Base-by-base conservation (phyloP, 2,797 vertebrate species). In the Thamnophis elegans region DNA sequence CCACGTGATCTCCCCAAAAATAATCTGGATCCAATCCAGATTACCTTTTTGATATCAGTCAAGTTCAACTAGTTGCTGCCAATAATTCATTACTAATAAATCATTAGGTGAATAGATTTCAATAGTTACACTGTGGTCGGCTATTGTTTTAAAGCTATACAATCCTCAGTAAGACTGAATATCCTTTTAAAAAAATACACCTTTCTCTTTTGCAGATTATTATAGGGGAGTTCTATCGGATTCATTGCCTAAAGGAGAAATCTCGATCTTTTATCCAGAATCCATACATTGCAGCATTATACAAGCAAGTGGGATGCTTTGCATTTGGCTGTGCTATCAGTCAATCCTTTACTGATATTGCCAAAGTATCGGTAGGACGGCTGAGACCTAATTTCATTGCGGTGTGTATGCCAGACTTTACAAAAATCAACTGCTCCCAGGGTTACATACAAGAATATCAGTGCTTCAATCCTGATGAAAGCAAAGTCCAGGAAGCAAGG, bases 331-430 rank as follows among this genome's bases (percentile, higher is more conserved):
- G 99, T 0, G 99, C 99, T 91, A 97, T 99, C 96, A 99, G 99
- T 97, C 99, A 99, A 97, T 99, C 99, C 6, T 99, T 99, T 97
- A 99, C 99, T 47, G 99, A 99, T 98, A 99, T 99, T 54, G 99
- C 99, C 95, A 99, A 99, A 97, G 99, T 99, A 96, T 99, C 99
- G 0, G 98, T 99, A 47, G 99, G 99, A 54, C 99, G 99, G 54
- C 97, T 99, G 98, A 97, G 99, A 94, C 99, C 99, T 0, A 99
- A 99, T 96, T 99, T 99, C 97, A 93, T 99, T 93, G 98, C 97
- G 0, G 98, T 99, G 89, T 99, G 99, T 25, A 93, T 95, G 51
- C 98, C 98, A 6, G 97, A 99, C 96, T 98, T 98, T 96, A 97
- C 98, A 93, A 96, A 95, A 90, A 98, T 99, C 96, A 97, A 99